Conservation (phyloP, 2,113 vertebrate species). For the Tympanuchus pallidicinctus region DNA sequence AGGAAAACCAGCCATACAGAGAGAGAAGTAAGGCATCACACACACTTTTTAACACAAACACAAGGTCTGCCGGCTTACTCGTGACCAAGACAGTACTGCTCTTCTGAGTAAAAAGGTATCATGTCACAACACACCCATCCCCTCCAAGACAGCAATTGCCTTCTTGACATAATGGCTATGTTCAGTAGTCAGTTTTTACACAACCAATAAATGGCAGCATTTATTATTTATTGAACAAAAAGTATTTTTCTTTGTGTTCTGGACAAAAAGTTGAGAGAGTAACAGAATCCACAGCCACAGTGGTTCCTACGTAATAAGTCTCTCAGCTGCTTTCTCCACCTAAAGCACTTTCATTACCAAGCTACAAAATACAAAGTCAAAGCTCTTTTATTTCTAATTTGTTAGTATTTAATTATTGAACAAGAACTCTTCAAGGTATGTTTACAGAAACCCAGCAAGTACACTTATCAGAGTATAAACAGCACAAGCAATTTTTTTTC, state of each 20-base stretch:
- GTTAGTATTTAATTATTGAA: slow-evolving; percentile 32
- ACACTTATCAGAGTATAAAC: background rate
- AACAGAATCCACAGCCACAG: background rate
- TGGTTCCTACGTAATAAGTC: slow-evolving; percentile 3
- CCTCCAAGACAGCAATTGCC: background rate
- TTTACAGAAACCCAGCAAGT: background rate
- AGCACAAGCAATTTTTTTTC: background rate
- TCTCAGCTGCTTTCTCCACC: background rate
- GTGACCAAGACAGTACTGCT: background rate
- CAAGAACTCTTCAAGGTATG: background rate
- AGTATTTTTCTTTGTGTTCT: background rate
- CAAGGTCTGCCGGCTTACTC: background rate
- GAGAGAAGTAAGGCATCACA: background rate
- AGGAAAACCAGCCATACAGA: background rate
- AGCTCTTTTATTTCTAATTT: slow-evolving; percentile 21
- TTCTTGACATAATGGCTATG: background rate
- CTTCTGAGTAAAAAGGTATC: background rate
- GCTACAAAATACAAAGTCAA: background rate
- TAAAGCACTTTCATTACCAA: slow-evolving; percentile 5
- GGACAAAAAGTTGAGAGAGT: background rate
- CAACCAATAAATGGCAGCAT: background rate
- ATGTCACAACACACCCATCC: background rate
- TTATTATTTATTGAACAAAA: background rate
- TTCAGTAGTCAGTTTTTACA: background rate
- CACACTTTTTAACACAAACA: background rate